Evolutionary conservation across 1,140 invertebrate species (phyloP).

Genomic region (Hypothenemus hampei): DNA sequence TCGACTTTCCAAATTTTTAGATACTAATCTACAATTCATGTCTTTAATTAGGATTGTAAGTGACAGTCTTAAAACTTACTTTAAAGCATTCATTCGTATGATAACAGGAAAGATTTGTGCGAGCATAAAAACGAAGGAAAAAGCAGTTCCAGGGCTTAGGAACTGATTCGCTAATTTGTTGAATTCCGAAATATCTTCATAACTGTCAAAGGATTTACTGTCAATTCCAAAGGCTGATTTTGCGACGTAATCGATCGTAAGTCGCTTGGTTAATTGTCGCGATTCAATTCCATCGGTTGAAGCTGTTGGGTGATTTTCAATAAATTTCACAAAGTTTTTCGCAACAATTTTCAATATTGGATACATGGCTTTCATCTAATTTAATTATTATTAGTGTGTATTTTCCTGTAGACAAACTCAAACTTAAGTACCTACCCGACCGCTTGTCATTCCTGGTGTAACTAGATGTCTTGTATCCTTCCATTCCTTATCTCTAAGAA

Average conservation of each 20-base stretch:
- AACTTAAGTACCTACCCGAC: constrained; percentile 35
- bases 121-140: background rate
- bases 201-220: constrained; percentile 20
- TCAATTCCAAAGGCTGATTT: constrained; percentile 30
- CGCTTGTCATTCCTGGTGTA: constrained; percentile 52
- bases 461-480: constrained; percentile 50
- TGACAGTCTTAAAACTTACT: no score
- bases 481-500: constrained; percentile 50
- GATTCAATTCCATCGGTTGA: constrained; percentile 21
- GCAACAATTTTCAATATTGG: constrained; percentile 21
- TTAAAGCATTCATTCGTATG: background rate
- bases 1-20: background rate
- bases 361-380: constrained; percentile 22
- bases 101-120: constrained; percentile 3
- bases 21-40: no score
- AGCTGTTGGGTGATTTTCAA: constrained; percentile 26
- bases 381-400: background rate
- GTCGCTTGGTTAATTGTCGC: constrained; percentile 25
- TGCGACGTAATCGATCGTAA: constrained; percentile 32
- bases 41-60: no score
- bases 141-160: constrained; percentile 2
- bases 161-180: constrained; percentile 9
- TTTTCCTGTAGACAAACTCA: no score
- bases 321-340: constrained; percentile 27
- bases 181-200: constrained; percentile 16